phyloP scores from a whole-genome alignment of 2,113 vertebrate species.

The Anas platyrhynchos region DNA sequence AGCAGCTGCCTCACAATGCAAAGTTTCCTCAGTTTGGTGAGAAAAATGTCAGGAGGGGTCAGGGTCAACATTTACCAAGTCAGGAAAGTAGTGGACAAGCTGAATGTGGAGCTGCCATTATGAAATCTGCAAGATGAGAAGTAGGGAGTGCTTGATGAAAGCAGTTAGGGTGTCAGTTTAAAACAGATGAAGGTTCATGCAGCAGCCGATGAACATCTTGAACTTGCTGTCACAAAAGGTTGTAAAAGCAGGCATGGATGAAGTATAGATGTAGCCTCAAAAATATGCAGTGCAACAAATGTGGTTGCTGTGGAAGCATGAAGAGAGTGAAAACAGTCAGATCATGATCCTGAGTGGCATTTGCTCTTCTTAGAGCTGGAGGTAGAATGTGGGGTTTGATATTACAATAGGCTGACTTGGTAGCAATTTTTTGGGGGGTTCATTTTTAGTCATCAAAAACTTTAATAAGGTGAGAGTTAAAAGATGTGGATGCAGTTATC shows the following conservation, averaged over 20 bases:
- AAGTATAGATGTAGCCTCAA: not conserved
- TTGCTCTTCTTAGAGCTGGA: not conserved
- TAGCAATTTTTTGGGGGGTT: not conserved
- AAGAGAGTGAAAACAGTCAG: not conserved
- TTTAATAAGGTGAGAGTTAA: not conserved
- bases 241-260: not conserved
- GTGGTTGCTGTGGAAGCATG: not conserved
- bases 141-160: not conserved
- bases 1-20: not conserved
- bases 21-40: not conserved
- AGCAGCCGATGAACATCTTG: not conserved
- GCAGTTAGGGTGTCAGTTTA: not conserved
- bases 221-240: not conserved
- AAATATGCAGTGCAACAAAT: not conserved
- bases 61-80: not conserved
- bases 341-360: not conserved
- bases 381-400: not conserved
- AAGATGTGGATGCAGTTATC: not conserved
- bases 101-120: not conserved
- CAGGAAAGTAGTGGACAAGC: not conserved
- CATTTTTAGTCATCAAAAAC: not conserved
- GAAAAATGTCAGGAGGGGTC: not conserved
- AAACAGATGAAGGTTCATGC: not conserved
- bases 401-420: not conserved
- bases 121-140: not conserved